Evolutionary conservation across 2,113 vertebrate genomes (phyloP).

Genomic region (Tachysurus fulvidraco): DNA sequence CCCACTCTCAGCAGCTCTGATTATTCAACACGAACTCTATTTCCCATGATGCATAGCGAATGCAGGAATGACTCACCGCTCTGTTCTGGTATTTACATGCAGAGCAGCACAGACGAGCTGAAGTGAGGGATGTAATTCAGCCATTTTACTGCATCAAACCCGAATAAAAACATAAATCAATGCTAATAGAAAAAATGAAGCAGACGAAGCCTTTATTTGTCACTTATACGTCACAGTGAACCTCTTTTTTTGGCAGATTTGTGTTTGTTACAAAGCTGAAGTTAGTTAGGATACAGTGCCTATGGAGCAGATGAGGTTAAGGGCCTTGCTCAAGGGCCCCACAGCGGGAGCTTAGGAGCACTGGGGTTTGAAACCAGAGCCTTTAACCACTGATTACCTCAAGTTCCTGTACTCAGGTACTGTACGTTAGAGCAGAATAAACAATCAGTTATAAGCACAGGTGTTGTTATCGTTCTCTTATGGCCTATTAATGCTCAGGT

Average conservation of each 20-base stretch:
- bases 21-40: slow-evolving; percentile 29
- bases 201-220: background rate
- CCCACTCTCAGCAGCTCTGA: slow-evolving; percentile 38
- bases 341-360: background rate
- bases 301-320: background rate
- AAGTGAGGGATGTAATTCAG: slow-evolving; percentile 42
- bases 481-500: background rate
- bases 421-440: background rate
- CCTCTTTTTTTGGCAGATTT: background rate
- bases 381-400: background rate
- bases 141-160: slow-evolving; percentile 19
- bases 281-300: background rate
- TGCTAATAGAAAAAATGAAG: background rate
- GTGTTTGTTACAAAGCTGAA: background rate
- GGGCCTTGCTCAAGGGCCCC: background rate
- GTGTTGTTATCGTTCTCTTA: background rate
- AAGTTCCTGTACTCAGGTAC: background rate
- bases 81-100: slow-evolving; percentile 19
- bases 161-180: slow-evolving; percentile 29
- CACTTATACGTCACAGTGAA: background rate
- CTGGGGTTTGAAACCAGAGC: too few relatives aligned
- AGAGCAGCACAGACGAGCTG: slow-evolving; percentile 17
- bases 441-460: background rate
- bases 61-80: slow-evolving; percentile 29
- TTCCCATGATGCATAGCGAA: slow-evolving; percentile 30